Percentiles rank a stretch among this genome's conserved stretches.
Evolutionary conservation across 2,113 vertebrate genomes (phyloP).

Genomic region (Australoheros scitulus): DNA sequence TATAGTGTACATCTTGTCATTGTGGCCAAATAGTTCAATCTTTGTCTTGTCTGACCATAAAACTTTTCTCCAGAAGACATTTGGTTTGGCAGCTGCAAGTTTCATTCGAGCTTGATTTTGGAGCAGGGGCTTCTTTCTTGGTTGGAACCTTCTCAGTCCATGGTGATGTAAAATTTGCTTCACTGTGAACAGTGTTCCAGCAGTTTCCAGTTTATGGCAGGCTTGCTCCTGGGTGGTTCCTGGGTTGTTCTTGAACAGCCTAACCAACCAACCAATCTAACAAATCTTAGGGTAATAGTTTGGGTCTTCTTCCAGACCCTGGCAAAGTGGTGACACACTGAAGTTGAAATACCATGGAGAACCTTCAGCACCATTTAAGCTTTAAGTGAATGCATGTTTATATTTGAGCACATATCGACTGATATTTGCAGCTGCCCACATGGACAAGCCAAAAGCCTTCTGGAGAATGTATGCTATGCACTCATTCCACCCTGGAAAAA

Average conservation of each 20-base stretch:
- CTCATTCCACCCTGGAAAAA: background rate
- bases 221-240: too few species aligned
- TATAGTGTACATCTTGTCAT: too few species aligned
- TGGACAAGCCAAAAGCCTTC: background rate
- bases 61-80: too few species aligned
- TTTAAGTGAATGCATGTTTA: background rate
- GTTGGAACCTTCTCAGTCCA: background rate
- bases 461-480: background rate
- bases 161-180: background rate
- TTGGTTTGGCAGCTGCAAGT: background rate
- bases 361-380: background rate
- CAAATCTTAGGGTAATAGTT: too few species aligned
- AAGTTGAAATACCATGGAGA: background rate
- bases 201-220: background rate
- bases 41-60: too few species aligned
- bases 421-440: rapidly evolving
- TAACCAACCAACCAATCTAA: too few species aligned
- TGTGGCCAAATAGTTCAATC: too few species aligned
- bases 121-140: background rate
- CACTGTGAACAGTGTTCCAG: background rate
- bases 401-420: background rate
- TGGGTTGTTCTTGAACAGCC: too few species aligned
- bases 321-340: background rate
- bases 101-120: background rate
- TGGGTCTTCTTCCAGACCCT: background rate